Evolutionary conservation across 2,113 vertebrate genomes (phyloP), one percentile per base, ranked within the genome.

Genomic region (Dryoscopus gambensis): DNA sequence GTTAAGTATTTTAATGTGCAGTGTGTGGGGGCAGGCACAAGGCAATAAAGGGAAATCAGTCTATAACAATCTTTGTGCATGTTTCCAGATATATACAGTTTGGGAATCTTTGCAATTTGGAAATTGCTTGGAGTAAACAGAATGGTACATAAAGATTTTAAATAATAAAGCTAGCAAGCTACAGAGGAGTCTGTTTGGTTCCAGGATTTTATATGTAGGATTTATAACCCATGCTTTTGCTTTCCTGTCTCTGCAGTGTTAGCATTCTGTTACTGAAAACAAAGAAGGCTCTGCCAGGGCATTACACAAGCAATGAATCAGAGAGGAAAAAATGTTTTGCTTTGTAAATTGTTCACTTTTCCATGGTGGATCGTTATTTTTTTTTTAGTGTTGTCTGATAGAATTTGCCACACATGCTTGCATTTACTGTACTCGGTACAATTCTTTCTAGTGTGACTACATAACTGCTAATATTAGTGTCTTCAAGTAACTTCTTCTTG

Each of bases 231-330:
- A 65, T 96, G 91, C 95, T 96, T 94, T 95, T 96, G 90, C 96
- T 95, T 94, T 95, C 89, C 82, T 89, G 81, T 95, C 88, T 96
- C 96, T 97, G 95, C 94, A 97, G 91, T 89, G 93, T 97, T 97
- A 96, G 96, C 81, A 92, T 96, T 97, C 96, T 97, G 92, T 85
- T 95, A 92, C 94, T 92, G 95, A 97, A 96, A 96, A 96, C 95
- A 96, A 96, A 97, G 95, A 93, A 89, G 69, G 62, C 96, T 97
- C 84, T 97, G 95, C 95, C 90, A 95, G 90, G 79, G 86, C 92
- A 96, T 97, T 97, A 97, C 95, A 89, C 88, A 95, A 97, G 93
- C 95, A 89, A 64, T 97, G 96, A 96, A 97, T 97, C 96, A 97
- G 89, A 80, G 95, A 96, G 78, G 95, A 94, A 96, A 97, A 96